Conservation (phyloP, 2,888 invertebrate species). For the Hirtodrosophila duncani region DNA sequence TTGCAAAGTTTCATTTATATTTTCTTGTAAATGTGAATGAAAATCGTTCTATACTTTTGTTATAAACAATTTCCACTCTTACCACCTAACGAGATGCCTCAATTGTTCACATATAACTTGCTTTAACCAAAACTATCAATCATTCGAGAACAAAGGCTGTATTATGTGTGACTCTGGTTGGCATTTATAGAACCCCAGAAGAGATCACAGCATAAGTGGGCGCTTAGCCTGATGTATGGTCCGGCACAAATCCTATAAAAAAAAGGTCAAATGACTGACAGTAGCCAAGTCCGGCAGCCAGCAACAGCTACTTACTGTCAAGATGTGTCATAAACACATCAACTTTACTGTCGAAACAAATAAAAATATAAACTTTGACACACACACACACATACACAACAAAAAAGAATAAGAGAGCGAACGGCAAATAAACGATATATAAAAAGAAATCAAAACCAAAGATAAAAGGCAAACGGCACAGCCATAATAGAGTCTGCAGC, state of each 20-base stretch:
- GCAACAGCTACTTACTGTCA: slow-evolving; percentile 66
- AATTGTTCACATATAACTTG: too few relatives aligned
- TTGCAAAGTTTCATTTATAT: too few relatives aligned
- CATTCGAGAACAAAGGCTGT: slow-evolving; percentile 28
- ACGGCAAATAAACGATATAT: slow-evolving; percentile 52
- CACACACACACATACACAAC: slow-evolving; percentile 23
- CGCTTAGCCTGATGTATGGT: slow-evolving; percentile 34
- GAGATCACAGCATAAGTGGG: slow-evolving; percentile 49
- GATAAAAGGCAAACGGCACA: slow-evolving; percentile 50
- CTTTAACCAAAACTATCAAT: slow-evolving; percentile 31
- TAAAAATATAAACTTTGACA: slow-evolving; percentile 73
- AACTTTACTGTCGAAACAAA: slow-evolving; percentile 72
- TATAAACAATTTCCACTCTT: too few relatives aligned
- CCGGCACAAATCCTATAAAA: slow-evolving; percentile 35
- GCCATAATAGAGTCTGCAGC: slow-evolving; percentile 47
- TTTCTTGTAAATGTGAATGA: too few relatives aligned
- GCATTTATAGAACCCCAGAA: background rate
- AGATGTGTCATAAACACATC: slow-evolving; percentile 73
- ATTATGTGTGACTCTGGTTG: slow-evolving; percentile 10
- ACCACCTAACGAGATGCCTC: too few relatives aligned
- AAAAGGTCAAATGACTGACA: slow-evolving; percentile 64
- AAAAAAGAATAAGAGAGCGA: slow-evolving; percentile 4
- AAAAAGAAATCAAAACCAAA: slow-evolving; percentile 55
- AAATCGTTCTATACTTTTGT: too few relatives aligned
- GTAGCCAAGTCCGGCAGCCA: slow-evolving; percentile 54